A percentile compares a stretch with the other conserved stretches of the same genome.
Evolutionary conservation across 1,140 invertebrate genomes (phyloP).

Genomic region (Camponotus floridanus): DNA sequence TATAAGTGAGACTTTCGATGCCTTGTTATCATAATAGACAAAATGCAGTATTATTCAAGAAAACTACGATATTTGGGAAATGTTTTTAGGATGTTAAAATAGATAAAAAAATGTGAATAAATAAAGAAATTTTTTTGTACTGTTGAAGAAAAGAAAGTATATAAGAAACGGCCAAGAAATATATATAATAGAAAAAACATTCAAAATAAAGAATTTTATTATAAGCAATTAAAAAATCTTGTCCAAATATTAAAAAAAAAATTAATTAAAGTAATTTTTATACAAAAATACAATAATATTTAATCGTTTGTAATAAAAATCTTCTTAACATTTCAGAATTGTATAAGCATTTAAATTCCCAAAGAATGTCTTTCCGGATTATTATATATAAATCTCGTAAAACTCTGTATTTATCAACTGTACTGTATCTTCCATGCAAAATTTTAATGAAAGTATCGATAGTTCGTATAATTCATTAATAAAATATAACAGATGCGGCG

Average conservation of each 20-base stretch:
- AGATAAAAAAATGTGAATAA: no score
- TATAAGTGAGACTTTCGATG: slow-evolving; percentile 34
- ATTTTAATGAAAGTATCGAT: neutral
- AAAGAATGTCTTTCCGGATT: neutral
- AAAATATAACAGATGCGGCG: neutral
- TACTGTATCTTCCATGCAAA: neutral
- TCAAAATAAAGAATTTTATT: neutral
- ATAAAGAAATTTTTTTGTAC: no score
- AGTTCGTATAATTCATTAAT: neutral
- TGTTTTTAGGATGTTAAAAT: neutral
- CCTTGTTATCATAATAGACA: neutral
- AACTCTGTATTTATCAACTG: neutral
- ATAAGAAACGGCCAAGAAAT: no score
- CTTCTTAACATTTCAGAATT: neutral
- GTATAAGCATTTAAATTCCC: neutral
- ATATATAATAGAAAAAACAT: neutral
- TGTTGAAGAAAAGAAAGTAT: no score
- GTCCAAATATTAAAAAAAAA: neutral
- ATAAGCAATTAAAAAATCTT: neutral
- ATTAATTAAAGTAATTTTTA: no score
- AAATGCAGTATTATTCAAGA: neutral
- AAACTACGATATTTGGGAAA: neutral
- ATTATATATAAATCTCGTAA: neutral
- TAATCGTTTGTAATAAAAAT: neutral
- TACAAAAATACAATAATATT: neutral